phyloP scores from a whole-genome alignment of 2,888 invertebrate species.

The Trilocha varians region DNA sequence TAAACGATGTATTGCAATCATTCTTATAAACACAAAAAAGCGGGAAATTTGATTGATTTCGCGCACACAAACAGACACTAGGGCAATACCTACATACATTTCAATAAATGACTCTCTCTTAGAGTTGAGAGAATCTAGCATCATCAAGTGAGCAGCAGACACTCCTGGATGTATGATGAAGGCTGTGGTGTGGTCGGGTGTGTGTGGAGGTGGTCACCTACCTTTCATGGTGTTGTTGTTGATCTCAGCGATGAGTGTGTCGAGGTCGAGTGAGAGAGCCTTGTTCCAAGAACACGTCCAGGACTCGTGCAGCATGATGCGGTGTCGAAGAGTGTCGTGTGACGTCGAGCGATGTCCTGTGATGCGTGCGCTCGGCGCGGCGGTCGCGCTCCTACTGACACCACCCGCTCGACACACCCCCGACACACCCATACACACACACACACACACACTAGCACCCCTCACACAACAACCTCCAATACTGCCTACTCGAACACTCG shows the following conservation, averaged over 20 bases:
- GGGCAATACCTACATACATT: too few relatives aligned
- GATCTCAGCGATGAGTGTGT: conserved; percentile 53
- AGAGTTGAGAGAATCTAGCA: too few relatives aligned
- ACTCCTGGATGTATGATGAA: neutral
- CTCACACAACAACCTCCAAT: neutral
- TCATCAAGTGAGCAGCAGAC: neutral
- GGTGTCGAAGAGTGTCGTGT: too few relatives aligned
- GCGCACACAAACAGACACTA: too few relatives aligned
- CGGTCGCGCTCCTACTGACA: conserved; percentile 20
- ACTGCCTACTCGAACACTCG: too few relatives aligned
- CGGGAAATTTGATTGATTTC: too few relatives aligned
- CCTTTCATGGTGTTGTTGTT: conserved; percentile 56
- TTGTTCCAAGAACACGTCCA: conserved; percentile 44
- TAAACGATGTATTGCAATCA: too few relatives aligned
- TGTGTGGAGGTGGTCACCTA: conserved; percentile 16
- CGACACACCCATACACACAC: conserved; percentile 10
- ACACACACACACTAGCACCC: neutral
- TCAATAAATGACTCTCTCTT: too few relatives aligned
- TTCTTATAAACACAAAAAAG: too few relatives aligned
- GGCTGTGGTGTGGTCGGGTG: neutral
- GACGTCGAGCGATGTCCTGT: neutral
- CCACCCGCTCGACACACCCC: conserved; percentile 15
- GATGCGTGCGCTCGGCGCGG: conserved; percentile 21
- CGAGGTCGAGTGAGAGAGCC: conserved; percentile 45
- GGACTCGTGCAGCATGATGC: conserved; percentile 54